Evolutionary conservation across 2,888 invertebrate genomes (phyloP), one percentile per base, ranked within the genome.

Genomic region (Ophion ventricosus): DNA sequence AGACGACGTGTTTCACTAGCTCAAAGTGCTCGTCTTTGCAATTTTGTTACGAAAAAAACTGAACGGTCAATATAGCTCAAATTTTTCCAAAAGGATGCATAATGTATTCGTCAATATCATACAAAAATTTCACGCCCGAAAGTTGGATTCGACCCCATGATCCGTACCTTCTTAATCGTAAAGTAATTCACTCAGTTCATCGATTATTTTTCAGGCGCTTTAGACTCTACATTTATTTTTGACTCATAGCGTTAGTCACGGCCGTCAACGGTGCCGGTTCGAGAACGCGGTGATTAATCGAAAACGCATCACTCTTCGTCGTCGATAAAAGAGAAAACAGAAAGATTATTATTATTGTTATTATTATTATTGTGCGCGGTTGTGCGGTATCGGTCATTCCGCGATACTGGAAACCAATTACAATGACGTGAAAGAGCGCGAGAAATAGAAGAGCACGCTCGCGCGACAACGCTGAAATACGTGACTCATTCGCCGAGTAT

Each of bases 401-500:
- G 25, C 57, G 40, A 69, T 81, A 74, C 69, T 69, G 67, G 54
- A 74, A 78, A 43, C n/a, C 20, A 75, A 81, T 64, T 70, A 76
- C 70, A 82, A 56, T 63, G 54, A 64, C 57, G 72, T 49, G 63
- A 26, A 56, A 73, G 11, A 56, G 61, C 25, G 61, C 25, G 26
- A 4, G 54, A 25, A 23, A 80, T 11, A 40, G 49, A 83, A 80
- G 10, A 66, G n/a, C 56, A 70, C 74, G 49, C 20, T 59, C 54
- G 56, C 35, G 69, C 70, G 63, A 61, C 74, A 84, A 82, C 49
- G 84, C 72, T 75, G 66, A 74, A 63, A 82, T 74, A 83, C 82
- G 75, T 84, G 84, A 84, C 57, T 84, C 84, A 84, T 74, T 84
- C 63, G 61, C 82, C 29, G 75, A 26, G 70, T 66, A 70, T 86